Percentiles rank a stretch among this genome's conserved stretches.
Conservation (phyloP, 1,140 invertebrate genomes). For the Chrysomallon squamiferum region DNA sequence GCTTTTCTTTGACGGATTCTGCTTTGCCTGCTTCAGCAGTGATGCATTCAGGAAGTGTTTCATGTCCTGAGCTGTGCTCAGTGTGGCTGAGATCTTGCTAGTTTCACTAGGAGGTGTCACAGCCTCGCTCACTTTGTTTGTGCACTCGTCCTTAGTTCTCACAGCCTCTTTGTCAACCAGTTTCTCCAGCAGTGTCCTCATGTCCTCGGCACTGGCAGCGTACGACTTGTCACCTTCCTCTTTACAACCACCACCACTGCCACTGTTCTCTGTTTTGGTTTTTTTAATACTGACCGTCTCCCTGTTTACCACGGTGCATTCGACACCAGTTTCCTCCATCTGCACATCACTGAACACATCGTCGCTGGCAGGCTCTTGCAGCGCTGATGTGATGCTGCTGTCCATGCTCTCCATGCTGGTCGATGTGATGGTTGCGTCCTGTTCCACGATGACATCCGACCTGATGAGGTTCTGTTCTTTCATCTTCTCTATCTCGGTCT, state of each 20-base stretch:
- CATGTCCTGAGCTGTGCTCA: background rate
- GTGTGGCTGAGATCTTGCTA: background rate
- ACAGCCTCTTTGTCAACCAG: background rate
- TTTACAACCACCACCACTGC: no score
- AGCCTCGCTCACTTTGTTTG: background rate
- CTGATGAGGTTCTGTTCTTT: no score
- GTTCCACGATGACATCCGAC: background rate
- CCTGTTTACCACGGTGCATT: no score
- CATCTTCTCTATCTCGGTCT: background rate
- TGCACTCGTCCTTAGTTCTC: background rate
- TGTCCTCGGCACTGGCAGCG: background rate
- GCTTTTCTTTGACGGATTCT: background rate
- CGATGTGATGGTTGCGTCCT: conserved; percentile 1
- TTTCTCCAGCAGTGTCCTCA: conserved; percentile 3
- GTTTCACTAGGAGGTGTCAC: background rate
- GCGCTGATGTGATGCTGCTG: no score
- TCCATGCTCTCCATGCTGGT: background rate
- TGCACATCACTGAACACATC: no score
- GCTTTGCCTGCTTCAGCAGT: background rate
- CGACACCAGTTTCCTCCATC: no score
- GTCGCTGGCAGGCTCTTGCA: no score
- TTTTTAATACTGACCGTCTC: no score
- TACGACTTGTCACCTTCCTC: no score
- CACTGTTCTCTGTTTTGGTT: no score
- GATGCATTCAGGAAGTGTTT: background rate